phyloP scores from a whole-genome alignment of 2,888 invertebrate species.

The Campoplex nolae region DNA sequence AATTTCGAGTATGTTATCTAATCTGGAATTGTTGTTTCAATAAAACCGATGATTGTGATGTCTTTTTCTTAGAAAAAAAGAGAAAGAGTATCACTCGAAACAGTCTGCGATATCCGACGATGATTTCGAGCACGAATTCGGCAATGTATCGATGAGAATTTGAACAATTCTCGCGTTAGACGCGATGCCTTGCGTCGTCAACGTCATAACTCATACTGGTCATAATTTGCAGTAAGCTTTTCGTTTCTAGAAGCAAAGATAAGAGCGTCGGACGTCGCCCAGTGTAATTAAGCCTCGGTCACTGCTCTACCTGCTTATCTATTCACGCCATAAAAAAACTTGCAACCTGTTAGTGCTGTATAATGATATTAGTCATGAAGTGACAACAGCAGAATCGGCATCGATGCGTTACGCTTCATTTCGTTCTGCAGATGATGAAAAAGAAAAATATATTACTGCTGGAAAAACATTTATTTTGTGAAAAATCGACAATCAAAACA shows the following conservation, averaged over 20 bases:
- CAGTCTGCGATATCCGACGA: too few species aligned
- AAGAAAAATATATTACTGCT: not conserved
- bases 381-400: not conserved
- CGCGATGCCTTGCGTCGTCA: not conserved
- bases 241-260: not conserved
- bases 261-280: not conserved
- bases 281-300: not conserved
- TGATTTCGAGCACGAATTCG: not conserved
- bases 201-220: constrained; percentile 17
- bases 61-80: not conserved
- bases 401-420: not conserved
- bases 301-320: constrained; percentile 30
- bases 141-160: not conserved
- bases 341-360: not conserved
- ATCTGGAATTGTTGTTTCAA: not conserved
- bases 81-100: not conserved
- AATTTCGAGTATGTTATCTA: not conserved
- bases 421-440: not conserved
- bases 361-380: not conserved
- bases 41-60: not conserved
- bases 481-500: not conserved
- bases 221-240: not conserved
- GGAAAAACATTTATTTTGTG: not conserved
- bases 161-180: not conserved
- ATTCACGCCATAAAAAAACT: not conserved